A percentile compares a stretch with the other conserved stretches of the same genome.
Conservation (phyloP, 2,797 vertebrate genomes). For the Dicrostonyx torquatus region DNA sequence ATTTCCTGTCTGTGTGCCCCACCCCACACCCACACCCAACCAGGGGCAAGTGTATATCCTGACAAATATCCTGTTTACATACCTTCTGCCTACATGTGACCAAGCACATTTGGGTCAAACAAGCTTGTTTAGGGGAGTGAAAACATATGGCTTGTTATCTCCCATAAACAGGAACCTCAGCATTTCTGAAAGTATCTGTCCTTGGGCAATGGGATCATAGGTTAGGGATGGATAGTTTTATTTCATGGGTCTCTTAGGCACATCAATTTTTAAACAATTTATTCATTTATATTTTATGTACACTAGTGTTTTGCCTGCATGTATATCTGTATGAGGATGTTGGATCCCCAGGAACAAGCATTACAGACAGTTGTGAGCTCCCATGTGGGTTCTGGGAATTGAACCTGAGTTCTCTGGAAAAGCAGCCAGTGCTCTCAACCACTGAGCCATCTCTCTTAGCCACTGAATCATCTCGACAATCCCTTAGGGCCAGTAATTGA, state of each 20-base stretch:
- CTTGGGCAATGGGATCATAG: background rate
- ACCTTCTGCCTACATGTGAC: background rate
- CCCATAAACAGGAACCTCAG: background rate
- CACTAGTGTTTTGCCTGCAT: background rate
- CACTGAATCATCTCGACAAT: background rate
- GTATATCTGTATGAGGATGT: background rate
- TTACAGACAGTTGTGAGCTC: background rate
- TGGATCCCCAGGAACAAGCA: background rate
- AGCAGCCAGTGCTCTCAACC: background rate
- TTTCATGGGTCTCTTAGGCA: background rate
- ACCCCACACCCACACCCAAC: no score
- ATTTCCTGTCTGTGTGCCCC: no score
- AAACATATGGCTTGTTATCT: background rate
- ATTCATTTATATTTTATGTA: background rate
- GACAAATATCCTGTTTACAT: background rate
- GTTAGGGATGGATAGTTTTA: background rate
- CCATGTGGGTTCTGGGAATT: background rate
- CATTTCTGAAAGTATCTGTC: background rate
- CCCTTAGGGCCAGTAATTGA: background rate
- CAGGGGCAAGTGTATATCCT: no score
- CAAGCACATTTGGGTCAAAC: background rate
- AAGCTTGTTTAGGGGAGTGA: background rate
- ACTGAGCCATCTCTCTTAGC: background rate
- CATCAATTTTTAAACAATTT: background rate
- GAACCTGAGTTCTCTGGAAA: background rate